Evolutionary conservation across 2,888 invertebrate genomes (phyloP).

Genomic region (Caenorhabditis sulstoni): DNA sequence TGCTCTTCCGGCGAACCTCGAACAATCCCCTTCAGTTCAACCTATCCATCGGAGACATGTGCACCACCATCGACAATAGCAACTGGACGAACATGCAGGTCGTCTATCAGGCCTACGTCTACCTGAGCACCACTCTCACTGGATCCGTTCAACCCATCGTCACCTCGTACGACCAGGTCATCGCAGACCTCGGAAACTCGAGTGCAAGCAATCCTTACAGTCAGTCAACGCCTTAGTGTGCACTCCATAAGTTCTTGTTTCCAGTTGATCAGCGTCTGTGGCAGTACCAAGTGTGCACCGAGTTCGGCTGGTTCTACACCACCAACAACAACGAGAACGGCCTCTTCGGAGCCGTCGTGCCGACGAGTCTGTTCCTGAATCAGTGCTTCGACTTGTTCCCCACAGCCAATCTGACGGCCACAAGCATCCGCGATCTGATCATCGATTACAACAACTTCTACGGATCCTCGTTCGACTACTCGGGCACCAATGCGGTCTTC

Average conservation of each 20-base stretch:
- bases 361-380: constrained; percentile 58
- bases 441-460: constrained; percentile 33
- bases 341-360: constrained; percentile 68
- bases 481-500: constrained; percentile 66
- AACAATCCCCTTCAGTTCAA: constrained; percentile 83
- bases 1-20: no score
- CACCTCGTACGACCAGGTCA: constrained; percentile 22
- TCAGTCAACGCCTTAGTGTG: no score
- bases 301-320: constrained; percentile 95
- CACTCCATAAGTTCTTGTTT: background rate
- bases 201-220: constrained; percentile 6
- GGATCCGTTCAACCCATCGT: constrained; percentile 26
- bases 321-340: constrained; percentile 83
- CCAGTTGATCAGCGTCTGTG: constrained; percentile 85
- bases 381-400: constrained; percentile 61
- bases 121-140: constrained; percentile 32
- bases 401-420: constrained; percentile 43
- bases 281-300: constrained; percentile 95
- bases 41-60: constrained; percentile 89
- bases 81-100: constrained; percentile 24
- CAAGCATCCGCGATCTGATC: constrained; percentile 33
- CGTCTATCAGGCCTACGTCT: constrained; percentile 40
- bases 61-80: constrained; percentile 85
- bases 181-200: constrained; percentile 35
- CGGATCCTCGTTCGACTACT: constrained; percentile 26